A percentile compares a stretch with the other conserved stretches of the same genome.
Evolutionary conservation across 1,140 invertebrate genomes (phyloP).

Genomic region (Condylostylus longicornis): DNA sequence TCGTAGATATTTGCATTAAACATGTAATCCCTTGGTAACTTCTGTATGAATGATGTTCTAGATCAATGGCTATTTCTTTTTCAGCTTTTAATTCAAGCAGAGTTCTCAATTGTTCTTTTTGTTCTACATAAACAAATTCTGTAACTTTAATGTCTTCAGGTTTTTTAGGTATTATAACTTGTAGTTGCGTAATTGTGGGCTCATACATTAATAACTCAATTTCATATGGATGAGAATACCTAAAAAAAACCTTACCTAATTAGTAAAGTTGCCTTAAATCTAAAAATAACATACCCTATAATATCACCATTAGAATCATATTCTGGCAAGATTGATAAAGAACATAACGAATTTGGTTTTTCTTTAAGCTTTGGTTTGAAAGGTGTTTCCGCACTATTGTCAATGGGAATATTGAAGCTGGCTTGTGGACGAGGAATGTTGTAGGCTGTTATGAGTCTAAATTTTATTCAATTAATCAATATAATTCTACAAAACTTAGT

Average conservation of each 20-base stretch:
- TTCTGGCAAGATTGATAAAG: conserved; percentile 55
- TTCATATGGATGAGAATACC: conserved; percentile 79
- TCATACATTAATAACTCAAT: conserved; percentile 63
- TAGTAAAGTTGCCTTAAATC: not conserved
- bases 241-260: conserved; percentile 21
- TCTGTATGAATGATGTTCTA: conserved; percentile 78
- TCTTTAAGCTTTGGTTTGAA: conserved; percentile 71
- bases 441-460: conserved; percentile 47
- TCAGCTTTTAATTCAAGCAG: conserved; percentile 49
- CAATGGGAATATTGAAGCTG: conserved; percentile 70
- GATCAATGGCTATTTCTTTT: conserved; percentile 67
- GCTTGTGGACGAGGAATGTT: conserved; percentile 70
- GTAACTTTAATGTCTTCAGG: conserved; percentile 44
- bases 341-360: conserved; percentile 79
- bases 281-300: conserved; percentile 22
- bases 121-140: conserved; percentile 52
- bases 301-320: conserved; percentile 44
- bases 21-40: conserved; percentile 78
- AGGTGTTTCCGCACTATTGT: conserved; percentile 56
- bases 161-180: conserved; percentile 23
- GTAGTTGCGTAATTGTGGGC: conserved; percentile 36
- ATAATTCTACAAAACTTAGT: too few species aligned
- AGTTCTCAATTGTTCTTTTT: conserved; percentile 42
- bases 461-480: too few species aligned
- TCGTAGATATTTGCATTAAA: conserved; percentile 87